Percentiles rank a stretch among this genome's conserved stretches.
These are phyloP conservation scores for Drosophila erecta DNA, from an alignment of 1,140 invertebrate species.

Conservation along the genomic window DNA sequence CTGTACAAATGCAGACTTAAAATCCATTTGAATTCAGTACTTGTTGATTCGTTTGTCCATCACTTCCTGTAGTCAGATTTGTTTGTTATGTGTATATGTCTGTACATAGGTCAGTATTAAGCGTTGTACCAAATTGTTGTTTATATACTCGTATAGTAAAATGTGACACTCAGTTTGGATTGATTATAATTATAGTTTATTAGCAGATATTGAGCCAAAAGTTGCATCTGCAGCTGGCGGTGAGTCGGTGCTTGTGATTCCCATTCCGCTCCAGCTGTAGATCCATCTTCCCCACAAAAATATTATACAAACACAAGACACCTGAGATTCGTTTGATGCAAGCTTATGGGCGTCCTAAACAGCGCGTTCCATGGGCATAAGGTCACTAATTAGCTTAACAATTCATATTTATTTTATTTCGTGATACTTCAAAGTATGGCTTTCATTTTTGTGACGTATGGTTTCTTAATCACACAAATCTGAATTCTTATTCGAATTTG, in stretches of 20 bases:
- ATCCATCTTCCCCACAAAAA: background rate
- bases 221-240: slow-evolving; percentile 6
- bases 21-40: slow-evolving; percentile 8
- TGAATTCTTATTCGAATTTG: background rate
- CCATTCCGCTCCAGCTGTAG: slow-evolving; percentile 3
- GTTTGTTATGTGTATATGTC: slow-evolving; percentile 33
- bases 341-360: background rate
- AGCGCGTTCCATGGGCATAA: slow-evolving; percentile 13
- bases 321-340: background rate
- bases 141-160: slow-evolving; percentile 39
- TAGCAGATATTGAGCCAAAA: slow-evolving; percentile 6
- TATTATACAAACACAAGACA: background rate
- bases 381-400: background rate
- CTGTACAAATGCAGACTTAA: slow-evolving; percentile 26
- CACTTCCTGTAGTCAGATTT: slow-evolving; percentile 13
- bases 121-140: slow-evolving; percentile 72
- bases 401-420: background rate
- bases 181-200: slow-evolving; percentile 12
- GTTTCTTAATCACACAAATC: background rate
- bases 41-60: slow-evolving; percentile 12
- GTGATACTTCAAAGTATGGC: background rate
- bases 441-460: background rate
- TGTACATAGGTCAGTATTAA: slow-evolving; percentile 69
- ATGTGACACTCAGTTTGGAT: slow-evolving; percentile 19
- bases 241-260: slow-evolving; percentile 4